Conservation (phyloP, 1,140 invertebrate genomes). For the Muscidifurax raptorellus region DNA sequence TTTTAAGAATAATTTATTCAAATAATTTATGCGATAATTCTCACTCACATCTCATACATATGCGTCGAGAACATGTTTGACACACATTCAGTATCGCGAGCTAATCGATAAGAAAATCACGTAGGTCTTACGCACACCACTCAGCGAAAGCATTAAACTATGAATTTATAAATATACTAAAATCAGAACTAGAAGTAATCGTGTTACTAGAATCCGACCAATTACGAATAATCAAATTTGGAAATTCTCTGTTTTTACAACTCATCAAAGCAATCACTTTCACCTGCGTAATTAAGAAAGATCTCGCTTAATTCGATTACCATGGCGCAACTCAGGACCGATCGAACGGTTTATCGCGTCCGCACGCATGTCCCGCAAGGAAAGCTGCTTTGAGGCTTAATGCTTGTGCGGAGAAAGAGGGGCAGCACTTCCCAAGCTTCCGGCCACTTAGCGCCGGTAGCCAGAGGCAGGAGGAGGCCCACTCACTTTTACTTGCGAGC, state of each 20-base stretch:
- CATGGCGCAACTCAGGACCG: background rate
- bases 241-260: background rate
- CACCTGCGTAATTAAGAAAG: background rate
- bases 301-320: background rate
- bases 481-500: background rate
- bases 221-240: background rate
- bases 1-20: background rate
- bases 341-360: background rate
- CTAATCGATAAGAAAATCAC: background rate
- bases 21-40: background rate
- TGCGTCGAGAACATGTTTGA: background rate
- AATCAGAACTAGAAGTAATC: background rate
- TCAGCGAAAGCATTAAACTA: background rate
- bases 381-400: constrained; percentile 34
- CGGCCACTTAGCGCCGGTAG: background rate
- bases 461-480: background rate
- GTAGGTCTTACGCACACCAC: background rate
- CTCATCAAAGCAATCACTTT: too few species aligned
- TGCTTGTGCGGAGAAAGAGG: background rate
- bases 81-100: background rate
- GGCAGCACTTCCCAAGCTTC: background rate
- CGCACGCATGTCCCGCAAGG: background rate
- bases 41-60: background rate
- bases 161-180: background rate
- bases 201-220: background rate